Conservation (phyloP, 1,140 invertebrate species). For the Papilio dardanus region DNA sequence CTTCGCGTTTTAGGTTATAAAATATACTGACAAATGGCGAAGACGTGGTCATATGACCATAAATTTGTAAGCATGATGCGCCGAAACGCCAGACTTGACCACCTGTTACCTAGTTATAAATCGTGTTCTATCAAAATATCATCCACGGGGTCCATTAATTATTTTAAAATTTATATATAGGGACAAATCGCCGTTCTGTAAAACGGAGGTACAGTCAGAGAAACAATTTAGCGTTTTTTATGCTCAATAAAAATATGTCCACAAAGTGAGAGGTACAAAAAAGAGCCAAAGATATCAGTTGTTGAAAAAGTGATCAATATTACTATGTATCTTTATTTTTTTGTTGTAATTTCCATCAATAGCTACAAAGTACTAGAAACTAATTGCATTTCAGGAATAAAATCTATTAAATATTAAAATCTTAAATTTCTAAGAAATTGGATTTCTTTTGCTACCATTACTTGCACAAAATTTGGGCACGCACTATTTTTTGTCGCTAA, state of each 20-base stretch:
- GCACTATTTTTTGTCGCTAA: constrained; percentile 79
- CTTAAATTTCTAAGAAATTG: background rate
- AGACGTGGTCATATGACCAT: constrained; percentile 40
- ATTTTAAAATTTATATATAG: constrained; percentile 75
- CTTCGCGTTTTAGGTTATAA: constrained; percentile 48
- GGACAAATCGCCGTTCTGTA: constrained; percentile 65
- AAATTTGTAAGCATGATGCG: constrained; percentile 52
- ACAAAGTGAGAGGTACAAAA: background rate
- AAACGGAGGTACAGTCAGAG: constrained; percentile 53
- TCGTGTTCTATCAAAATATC: constrained; percentile 75
- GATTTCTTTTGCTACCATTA: constrained; percentile 53
- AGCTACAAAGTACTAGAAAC: too few relatives aligned
- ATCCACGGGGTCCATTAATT: constrained; percentile 72
- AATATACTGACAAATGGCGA: constrained; percentile 47
- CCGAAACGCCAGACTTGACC: constrained; percentile 59
- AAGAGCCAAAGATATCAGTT: background rate
- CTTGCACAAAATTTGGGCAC: constrained; percentile 73
- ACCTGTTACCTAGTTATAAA: constrained; percentile 71
- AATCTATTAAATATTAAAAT: too few relatives aligned
- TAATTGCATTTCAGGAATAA: too few relatives aligned
- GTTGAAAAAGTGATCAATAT: too few relatives aligned
- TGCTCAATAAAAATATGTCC: background rate
- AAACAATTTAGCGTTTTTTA: constrained; percentile 27
- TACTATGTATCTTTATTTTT: too few relatives aligned
- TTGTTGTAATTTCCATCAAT: too few relatives aligned